Conservation (phyloP, 2,797 vertebrate genomes). For the Manis crassicaudata region DNA sequence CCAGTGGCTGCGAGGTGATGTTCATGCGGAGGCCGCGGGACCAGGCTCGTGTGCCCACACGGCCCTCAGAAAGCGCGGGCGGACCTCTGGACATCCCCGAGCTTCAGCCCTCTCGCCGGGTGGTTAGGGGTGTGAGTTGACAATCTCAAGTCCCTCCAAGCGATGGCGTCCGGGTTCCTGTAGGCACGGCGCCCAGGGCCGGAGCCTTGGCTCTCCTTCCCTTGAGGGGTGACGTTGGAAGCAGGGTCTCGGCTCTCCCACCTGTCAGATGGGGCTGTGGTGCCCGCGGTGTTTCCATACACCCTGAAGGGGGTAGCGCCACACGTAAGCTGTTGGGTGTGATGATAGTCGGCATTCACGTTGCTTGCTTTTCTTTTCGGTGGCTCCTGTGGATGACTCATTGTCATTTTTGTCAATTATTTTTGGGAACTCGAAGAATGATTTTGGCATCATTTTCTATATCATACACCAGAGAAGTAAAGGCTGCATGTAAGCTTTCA, state of each 20-base stretch:
- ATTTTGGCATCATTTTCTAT: background rate
- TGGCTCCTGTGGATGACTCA: background rate
- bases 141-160: no score
- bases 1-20: background rate
- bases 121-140: background rate
- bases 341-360: accelerated
- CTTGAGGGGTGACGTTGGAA: background rate
- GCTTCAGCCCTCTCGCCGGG: background rate
- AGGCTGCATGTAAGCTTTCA: background rate
- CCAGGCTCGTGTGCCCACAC: background rate
- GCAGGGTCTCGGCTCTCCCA: background rate
- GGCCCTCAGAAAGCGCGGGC: accelerated
- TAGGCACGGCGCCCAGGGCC: accelerated
- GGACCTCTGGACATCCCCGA: no score
- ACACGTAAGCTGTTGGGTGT: accelerated
- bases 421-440: background rate
- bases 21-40: background rate
- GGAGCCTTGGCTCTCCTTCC: no score
- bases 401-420: background rate
- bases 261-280: background rate
- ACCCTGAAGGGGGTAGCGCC: background rate
- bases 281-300: accelerated
- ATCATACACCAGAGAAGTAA: background rate
- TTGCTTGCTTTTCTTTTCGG: background rate
- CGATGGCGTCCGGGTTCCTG: background rate